Evolutionary conservation across 2,113 vertebrate genomes (phyloP).

Genomic region (Antennarius striatus): DNA sequence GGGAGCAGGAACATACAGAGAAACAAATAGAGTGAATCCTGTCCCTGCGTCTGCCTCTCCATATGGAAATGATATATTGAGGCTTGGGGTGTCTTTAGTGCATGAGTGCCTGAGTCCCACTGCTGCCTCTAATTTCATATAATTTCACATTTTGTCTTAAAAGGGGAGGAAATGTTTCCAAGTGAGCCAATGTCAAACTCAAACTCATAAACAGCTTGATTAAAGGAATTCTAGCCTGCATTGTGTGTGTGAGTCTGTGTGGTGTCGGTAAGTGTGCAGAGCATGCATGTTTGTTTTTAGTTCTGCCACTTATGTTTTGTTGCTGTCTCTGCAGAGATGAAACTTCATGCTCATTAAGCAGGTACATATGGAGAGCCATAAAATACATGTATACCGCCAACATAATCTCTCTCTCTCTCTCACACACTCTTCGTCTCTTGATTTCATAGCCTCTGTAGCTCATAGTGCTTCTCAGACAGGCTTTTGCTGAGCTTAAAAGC

Average conservation of each 20-base stretch:
- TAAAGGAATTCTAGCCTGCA: conserved; percentile 73
- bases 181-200: conserved; percentile 66
- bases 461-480: conserved; percentile 42
- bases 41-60: conserved; percentile 62
- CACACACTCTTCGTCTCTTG: conserved; percentile 10
- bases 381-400: conserved; percentile 29
- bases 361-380: conserved; percentile 48
- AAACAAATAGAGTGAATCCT: conserved; percentile 43
- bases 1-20: conserved; percentile 41
- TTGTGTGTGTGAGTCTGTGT: conserved; percentile 9
- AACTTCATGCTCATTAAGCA: conserved; percentile 59
- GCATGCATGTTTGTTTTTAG: conserved; percentile 55
- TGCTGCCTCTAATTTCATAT: conserved; percentile 81
- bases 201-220: conserved; percentile 76
- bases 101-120: conserved; percentile 61
- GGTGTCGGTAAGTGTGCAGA: conserved; percentile 20
- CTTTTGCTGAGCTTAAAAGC: conserved; percentile 53
- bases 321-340: conserved; percentile 44
- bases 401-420: conserved; percentile 15
- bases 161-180: conserved; percentile 74
- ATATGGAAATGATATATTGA: conserved; percentile 77
- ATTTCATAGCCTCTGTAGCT: conserved; percentile 31
- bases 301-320: conserved; percentile 63
- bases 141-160: conserved; percentile 79
- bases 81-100: conserved; percentile 69